Evolutionary conservation across 2,888 invertebrate genomes (phyloP), one percentile per base, ranked within the genome.

Genomic region (Drosophila histrio): DNA sequence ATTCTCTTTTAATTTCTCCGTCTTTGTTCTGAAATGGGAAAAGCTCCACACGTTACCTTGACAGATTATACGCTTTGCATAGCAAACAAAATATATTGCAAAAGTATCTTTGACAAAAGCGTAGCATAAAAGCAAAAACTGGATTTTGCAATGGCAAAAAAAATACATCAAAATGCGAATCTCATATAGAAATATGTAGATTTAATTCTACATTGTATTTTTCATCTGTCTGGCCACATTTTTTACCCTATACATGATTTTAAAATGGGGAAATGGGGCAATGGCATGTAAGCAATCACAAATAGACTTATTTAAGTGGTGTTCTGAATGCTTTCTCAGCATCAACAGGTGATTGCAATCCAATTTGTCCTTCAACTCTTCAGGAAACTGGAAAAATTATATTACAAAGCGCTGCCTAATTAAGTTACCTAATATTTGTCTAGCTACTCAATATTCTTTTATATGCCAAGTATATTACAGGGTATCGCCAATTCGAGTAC

Each of bases 81-180:
- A 9, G 3, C 24, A 36, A 34, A 43, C 24, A 28, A 53, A 46
- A 43, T 38, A 43, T 41, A 30, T 26, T 32, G 11, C 28, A 28
- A 64, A 41, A 39, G 69, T 58, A 65, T 63, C 22, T 62, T 38
- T 60, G 32, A 46, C 13, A 53, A 44, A 47, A 54, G 30, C 34
- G 41, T 41, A 30, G 30, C 11, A 21, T n/a, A 53, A 71, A 17
- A 26, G 30, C 41, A 68, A 66, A 38, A 57, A 50, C 24, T 24
- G 54, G 44, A 66, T 67, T 61, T 49, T 49, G 41, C 53, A 66
- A 50, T 44, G 38, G 46, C n/a, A 60, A 44, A 57, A 44, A 57
- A 47, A 43, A 59, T 56, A 28, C 26, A 38, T 38, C 9, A 38
- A 26, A 52, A 52, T n/a, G 7, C 17, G 11, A 28, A 0, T 26